Conservation (phyloP, 2,797 vertebrate genomes). For the Pyrocephalus nanus region DNA sequence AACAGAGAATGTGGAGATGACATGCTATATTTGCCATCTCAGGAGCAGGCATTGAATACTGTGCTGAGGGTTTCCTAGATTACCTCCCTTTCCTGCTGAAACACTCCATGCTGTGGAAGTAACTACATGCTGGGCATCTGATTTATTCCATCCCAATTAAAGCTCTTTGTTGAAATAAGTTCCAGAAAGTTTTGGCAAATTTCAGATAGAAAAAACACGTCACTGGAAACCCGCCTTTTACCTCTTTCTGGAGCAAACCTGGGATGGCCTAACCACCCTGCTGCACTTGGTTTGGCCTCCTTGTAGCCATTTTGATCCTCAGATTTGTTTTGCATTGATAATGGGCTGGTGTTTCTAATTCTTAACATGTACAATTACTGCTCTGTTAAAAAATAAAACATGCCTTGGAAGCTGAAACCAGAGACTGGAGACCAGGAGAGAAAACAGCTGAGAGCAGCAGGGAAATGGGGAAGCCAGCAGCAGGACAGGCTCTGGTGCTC, state of each 20-base stretch:
- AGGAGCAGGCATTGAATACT: neutral
- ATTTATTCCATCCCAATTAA: neutral
- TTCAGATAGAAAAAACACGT: neutral
- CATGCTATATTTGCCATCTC: neutral
- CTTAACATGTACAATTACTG: neutral
- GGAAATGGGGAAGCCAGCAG: neutral
- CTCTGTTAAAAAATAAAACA: neutral
- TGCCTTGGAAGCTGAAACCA: slow-evolving; percentile 21
- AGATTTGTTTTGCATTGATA: neutral
- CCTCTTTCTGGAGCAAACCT: neutral
- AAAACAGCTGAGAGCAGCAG: slow-evolving; percentile 48
- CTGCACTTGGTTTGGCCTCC: neutral
- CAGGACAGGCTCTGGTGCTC: neutral
- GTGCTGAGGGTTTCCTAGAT: neutral
- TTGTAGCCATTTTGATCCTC: neutral
- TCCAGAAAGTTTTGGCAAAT: neutral
- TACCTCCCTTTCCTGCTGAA: neutral
- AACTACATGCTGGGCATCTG: neutral
- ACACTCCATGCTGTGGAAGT: neutral
- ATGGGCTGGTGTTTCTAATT: neutral
- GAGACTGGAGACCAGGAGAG: neutral
- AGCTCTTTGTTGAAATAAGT: neutral
- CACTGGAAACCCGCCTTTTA: neutral
- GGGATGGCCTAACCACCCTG: neutral
- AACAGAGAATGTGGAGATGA: neutral